Base-by-base conservation (phyloP, 37 sponge, comb jelly and placozoan genomes). In the Mnemiopsis leidyi region DNA sequence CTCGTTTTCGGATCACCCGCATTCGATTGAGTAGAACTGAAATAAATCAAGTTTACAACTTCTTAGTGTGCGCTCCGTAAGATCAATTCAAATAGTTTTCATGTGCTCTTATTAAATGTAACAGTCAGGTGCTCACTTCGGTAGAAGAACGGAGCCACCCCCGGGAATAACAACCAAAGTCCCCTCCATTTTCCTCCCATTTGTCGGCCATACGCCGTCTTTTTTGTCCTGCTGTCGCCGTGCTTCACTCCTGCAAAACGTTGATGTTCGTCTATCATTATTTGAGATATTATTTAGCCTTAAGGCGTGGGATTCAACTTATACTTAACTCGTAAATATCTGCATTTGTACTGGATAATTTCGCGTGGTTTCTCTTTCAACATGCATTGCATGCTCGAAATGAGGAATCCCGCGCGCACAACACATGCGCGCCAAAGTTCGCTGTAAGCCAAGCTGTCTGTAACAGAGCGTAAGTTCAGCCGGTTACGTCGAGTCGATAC, bases 141-240 rank as follows among this genome's bases (percentile, higher is more conserved):
- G 90, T 23, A 85, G 90, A 35, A 85, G 61, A 23, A 85, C 90
- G 23, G 90, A 85, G n/a, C 90, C 90, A 0, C 90, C 90, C 7
- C 90, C 90, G 3, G 90, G 90, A 3, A 85, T 85, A 20, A 85
- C 90, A 9, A 85, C 90, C 2, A 85, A 21, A 0, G 90, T 85
- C 25, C 90, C 90, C 25, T 85, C 90, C 90, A 85, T 85, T 61
- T 85, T 85, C 61, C 90, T 28, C 7, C 90, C 90, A 40, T 85
- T 85, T 7, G 35, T 23, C n/a, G 40, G 90, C 90, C 90, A 85
- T 13, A 37, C 20, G 23, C 61, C 90, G 3, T 85, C 90, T 28
- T 40, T 38, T 39, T 21, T 39, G 61, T 85, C 90, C 23, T 85
- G 90, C 1, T 23, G 61, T 3, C 61, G 90, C 26, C 90, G 1